Evolutionary conservation across 2,113 vertebrate genomes (phyloP), one percentile per base, ranked within the genome.

Genomic region (Podarcis cretensis): DNA sequence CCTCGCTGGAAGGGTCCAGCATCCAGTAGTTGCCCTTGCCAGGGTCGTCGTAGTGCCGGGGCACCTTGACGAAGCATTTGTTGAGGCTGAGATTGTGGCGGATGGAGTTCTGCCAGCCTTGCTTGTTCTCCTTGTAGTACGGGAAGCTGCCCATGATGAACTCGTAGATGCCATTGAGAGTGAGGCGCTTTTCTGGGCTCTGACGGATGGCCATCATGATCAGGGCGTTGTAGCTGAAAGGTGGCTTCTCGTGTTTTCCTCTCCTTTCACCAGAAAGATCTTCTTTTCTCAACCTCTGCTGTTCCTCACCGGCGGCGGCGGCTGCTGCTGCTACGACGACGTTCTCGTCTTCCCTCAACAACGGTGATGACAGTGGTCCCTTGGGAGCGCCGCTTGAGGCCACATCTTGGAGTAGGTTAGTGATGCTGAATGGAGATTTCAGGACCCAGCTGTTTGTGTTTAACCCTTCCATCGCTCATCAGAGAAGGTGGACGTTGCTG

Each of bases 161-260:
- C 92, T 98, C 97, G 1, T 98, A 98, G 89, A 98, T 98, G 87
- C 96, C 96, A 79, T 95, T 98, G 35, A 98, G 96, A 0, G 97
- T 97, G 43, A 98, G 96, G 9, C 97, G 91, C 63, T 95, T 71
- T 20, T 92, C 95, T 1, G 96, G 97, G 84, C 96, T 98, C 89
- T 97, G 97, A 32, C 97, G 96, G 88, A 98, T 97, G 77, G 97
- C 97, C 97, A 98, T 98, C 97, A 97, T 97, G 87, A 98, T 98
- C 82, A 98, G 96, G 32, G 97, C 97, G 88, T 97, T 98, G 86
- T 98, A 98, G 43, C 97, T 98, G 89, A 98, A 98, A 0, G 97
- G 96, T 6, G 97, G 97, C 90, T 98, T 98, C 78, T 97, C 96
- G 0, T 86, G 83, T 87, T 96, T 96, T 4, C 71, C 84, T 74